phyloP scores from a whole-genome alignment of 2,113 vertebrate genomes.

The Callipepla californica region DNA sequence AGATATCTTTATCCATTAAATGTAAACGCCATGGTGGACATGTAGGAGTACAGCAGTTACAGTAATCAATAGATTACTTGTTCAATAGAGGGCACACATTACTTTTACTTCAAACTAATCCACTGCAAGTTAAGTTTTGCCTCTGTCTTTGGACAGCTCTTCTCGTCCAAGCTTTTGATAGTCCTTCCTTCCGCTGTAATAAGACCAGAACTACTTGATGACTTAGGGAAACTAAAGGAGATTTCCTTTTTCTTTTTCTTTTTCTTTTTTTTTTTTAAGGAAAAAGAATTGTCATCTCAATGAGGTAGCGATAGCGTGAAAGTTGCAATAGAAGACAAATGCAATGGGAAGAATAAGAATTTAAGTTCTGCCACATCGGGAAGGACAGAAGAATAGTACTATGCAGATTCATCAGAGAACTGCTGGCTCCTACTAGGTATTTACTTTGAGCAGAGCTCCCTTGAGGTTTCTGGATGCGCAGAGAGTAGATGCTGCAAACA shows the following conservation, averaged over 20 bases:
- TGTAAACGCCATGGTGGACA: not conserved
- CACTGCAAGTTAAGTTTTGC: not conserved
- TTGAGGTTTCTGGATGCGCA: not conserved
- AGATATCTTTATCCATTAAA: constrained; percentile 11
- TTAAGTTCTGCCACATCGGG: not conserved
- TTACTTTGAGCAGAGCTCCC: not conserved
- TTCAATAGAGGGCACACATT: not conserved
- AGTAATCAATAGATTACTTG: constrained; percentile 36
- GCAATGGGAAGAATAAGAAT: not conserved
- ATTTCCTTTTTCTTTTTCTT: not conserved
- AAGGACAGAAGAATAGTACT: not conserved
- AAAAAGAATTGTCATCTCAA: not conserved
- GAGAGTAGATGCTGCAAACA: not conserved
- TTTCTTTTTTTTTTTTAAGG: not conserved
- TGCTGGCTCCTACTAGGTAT: not conserved
- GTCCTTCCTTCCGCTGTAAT: not conserved
- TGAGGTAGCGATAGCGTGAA: not conserved
- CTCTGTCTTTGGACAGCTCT: not conserved
- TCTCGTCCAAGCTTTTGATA: not conserved
- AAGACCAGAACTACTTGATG: not conserved
- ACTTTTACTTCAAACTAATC: constrained; percentile 19
- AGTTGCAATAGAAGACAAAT: not conserved
- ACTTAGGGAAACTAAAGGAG: not conserved
- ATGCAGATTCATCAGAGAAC: not conserved
- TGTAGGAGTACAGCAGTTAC: not conserved